Base-by-base conservation (phyloP, 2,113 vertebrate species). In the Cacatua alba region DNA sequence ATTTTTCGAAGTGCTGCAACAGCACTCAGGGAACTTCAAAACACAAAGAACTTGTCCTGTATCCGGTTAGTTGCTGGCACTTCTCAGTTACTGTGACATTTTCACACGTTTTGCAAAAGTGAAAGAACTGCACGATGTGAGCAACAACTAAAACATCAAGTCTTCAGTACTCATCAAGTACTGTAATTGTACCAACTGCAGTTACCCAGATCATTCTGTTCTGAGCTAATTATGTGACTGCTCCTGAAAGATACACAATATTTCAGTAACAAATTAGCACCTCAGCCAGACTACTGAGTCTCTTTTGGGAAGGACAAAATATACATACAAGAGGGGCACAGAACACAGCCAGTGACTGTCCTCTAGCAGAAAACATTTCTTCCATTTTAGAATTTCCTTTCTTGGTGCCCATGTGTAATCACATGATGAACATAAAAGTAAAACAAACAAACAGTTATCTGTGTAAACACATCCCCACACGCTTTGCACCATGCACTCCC, bases 1-100 rank as follows among this genome's bases (percentile, higher is more conserved):
- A 88, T 87, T 93, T 95, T 96, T 78, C 65, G 71, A 96, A 96
- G 86, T 86, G 92, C 93, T 94, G 64, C 64, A 91, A 62, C 78
- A 96, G 95, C 94, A 97, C 24, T 82, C n/a, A 28, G 39, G 37
- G 37, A 96, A 82, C 92, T 90, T 82, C 85, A 91, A 94, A 94
- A 91, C 46, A 80, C 44, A 53, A 81, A 68, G 55, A 87, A 81
- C 64, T 71, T 86, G 19, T 63, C 53, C 57, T 37, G 41, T 65
- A 62, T 62, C 53, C 48, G 82, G 37, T 4, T 72, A 91, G 53
- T 48, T 90, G 86, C 65, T 59, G 57, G 62, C 69, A 72, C 26
- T 81, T 79, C 21, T 94, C 70, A 69, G 84, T 62, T 90, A 59
- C 17, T 74, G 24, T 44, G 52, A 78, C 3, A 0, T 87, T 93